Conservation (phyloP, 2,113 vertebrate species). For the Tringa solitaria region DNA sequence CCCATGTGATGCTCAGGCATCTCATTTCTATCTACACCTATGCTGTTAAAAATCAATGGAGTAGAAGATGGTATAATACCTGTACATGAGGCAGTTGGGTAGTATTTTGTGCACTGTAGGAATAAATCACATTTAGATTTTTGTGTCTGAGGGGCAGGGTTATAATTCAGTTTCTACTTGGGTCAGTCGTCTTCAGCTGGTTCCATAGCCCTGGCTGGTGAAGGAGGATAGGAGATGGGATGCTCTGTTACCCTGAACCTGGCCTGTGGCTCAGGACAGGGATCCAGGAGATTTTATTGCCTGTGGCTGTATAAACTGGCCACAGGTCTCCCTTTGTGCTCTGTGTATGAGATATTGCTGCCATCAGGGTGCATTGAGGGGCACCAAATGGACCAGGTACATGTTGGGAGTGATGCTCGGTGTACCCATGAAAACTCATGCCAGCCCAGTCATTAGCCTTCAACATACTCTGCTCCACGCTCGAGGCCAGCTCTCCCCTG, state of each 20-base stretch:
- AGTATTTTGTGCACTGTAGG: not conserved
- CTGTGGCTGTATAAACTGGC: not conserved
- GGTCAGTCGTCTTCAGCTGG: not conserved
- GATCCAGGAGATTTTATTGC: not conserved
- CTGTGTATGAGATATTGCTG: not conserved
- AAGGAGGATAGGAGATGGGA: not conserved
- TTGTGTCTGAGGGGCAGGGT: not conserved
- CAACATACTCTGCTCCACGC: not conserved
- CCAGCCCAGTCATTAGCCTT: not conserved
- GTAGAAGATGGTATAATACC: not conserved
- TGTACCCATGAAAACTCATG: not conserved
- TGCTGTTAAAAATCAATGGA: slow-evolving; percentile 33
- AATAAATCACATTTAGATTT: not conserved
- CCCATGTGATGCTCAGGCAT: not conserved
- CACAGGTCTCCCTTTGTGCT: not conserved
- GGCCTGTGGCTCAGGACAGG: not conserved
- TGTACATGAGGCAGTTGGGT: not conserved
- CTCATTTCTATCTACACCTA: not conserved
- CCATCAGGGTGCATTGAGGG: not conserved
- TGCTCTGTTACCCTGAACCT: not conserved
- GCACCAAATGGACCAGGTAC: not conserved
- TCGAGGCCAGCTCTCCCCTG: not conserved
- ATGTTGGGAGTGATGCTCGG: not conserved
- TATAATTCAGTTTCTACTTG: not conserved
- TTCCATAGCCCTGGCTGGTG: not conserved